Base-by-base conservation (phyloP, 2,888 invertebrate species). In the Heliconius sara region DNA sequence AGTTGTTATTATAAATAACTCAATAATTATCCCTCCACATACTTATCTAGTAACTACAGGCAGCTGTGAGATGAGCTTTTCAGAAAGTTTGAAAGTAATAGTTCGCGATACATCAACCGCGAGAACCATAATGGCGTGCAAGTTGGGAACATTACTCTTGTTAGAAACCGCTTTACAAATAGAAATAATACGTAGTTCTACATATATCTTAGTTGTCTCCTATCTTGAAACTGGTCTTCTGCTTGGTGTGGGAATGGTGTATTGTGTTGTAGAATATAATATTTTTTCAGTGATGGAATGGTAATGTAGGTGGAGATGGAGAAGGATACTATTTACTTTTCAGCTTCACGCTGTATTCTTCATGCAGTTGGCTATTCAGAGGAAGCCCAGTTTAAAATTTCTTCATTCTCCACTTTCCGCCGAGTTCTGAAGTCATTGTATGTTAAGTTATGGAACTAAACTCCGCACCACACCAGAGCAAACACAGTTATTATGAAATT, bases 21-120 rank as follows among this genome's bases (percentile, higher is more conserved):
- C n/a, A 19, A 73, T 73, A 60, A 70, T 43, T 60, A 34, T n/a
- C 39, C 60, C 19, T 73, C 16, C 39, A 25, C 60, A 60, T 60
- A 73, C 25, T 73, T 34, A 60, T 25, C n/a, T 16, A 57, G 57
- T 60, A 10, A 71, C 39, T 47, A 25, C n/a, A 79, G 76, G 75
- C 76, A 71, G 70, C 79, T 68, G 70, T 43, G 70, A 76, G 78
- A 76, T 80, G 67, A 60, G 73, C 63, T 75, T 75, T 73, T 47
- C 75, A 66, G 52, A 84, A 86, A 90, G 88, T 90, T 89, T 66
- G 80, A 84, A 89, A 88, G 89, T 88, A 88, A 89, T 90, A 89
- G 89, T 88, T 87, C 67, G 74, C 74, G 57, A 75, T 80, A 78
- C 77, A 75, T 80, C 74, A 74, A 77, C 74, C 80, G 74, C 77